Base-by-base conservation (phyloP, 2,888 invertebrate genomes). In the Andrena fulva region DNA sequence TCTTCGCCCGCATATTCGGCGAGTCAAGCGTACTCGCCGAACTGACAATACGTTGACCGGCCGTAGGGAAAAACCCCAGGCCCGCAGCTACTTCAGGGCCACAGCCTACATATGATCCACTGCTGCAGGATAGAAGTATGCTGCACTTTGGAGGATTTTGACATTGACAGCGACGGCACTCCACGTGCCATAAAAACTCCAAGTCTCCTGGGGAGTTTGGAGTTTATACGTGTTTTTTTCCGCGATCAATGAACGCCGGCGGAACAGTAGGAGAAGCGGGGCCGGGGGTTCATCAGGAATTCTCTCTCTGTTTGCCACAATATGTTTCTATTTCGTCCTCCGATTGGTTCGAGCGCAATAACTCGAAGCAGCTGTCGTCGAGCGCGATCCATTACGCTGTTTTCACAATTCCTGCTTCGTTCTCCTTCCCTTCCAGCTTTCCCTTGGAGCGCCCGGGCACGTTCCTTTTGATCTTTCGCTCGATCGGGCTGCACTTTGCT, bases 301-400 rank as follows among this genome's bases (percentile, higher is more conserved):
- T 54, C 10, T 8, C 52, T 24, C 24, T 24, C 56, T 24, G 27
- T 12, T 27, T 27, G 10, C 63, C n/a, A 3, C 35, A 2, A 52
- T 72, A 72, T 35, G 56, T 54, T 54, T 66, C 42, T 33, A 66
- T 42, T 73, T 64, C 20, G 31, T 0, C 29, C 10, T 6, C 29
- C 10, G 29, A 24, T 50, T 7, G 29, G 42, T 5, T 16, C 12
- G 2, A 6, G 27, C 29, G 48, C 52, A 50, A 60, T 77, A 27
- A 69, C 72, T 54, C 54, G n/a, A 42, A 24, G 24, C 35, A 42
- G 68, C 24, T 60, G 64, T 77, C 62, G 62, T 75, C 78, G 60
- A 56, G 31, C 54, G n/a, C 71, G 80, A 80, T 83, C 59, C 50
- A 72, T 80, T 77, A 78, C 71, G 56, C 56, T 12, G 31, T 2